Base-by-base conservation (phyloP, 2,888 invertebrate species). In the Chrysolina americana region DNA sequence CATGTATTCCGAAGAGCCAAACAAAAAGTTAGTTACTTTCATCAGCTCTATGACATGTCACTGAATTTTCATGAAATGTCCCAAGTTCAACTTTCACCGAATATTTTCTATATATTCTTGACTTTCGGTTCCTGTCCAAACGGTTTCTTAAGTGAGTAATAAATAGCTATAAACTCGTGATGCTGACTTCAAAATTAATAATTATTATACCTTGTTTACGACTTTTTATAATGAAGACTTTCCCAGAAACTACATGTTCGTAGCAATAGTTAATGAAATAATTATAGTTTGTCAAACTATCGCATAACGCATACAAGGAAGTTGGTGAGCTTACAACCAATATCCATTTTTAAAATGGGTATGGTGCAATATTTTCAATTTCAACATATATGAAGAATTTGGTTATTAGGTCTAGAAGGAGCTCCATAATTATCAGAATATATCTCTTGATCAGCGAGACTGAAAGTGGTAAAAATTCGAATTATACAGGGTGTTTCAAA, bases 211-310 rank as follows among this genome's bases (percentile, higher is more conserved):
- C 53, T 48, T 66, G 50, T 66, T 50, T 53, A 36, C 28, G 41
- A 41, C 48, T 48, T 53, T 68, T 68, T 68, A 19, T 68, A 68
- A 68, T 53, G 48, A 53, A 68, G 28, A 41, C 53, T 68, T 68
- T 53, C 53, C 53, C 15, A 53, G 68, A 68, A 68, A 68, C 53
- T 53, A 41, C 53, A 28, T 50, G 23, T 66, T 59, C 15, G 10
- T 28, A 36, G 59, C 36, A 59, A 59, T 59, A 59, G 5, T 59
- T 59, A 59, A 59, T 59, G 59, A 59, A 59, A 59, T 59, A 59
- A 59, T 59, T 59, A 59, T 59, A 59, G 36, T 36, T 59, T 59
- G 23, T 10, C 8, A 2, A 59, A 36, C 59, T 9, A 59, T 28
- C 9, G 59, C n/a, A 36, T 28, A 59, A 59, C 9, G 59, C 28